These are phyloP conservation scores for Cherax quadricarinatus DNA, from an alignment of 1,140 invertebrate species.

Conservation along the genomic window DNA sequence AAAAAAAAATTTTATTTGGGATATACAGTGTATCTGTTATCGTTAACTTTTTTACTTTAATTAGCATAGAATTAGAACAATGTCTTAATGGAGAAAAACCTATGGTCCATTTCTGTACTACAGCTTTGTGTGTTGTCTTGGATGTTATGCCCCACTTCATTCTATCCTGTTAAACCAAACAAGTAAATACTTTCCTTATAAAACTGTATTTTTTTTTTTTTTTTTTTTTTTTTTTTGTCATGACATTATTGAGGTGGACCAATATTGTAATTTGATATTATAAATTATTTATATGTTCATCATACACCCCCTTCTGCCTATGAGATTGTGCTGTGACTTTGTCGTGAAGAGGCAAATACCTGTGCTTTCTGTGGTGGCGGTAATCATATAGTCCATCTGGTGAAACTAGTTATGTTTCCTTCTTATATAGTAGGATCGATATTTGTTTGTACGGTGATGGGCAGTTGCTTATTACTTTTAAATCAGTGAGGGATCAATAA, in stretches of 20 bases:
- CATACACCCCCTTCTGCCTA: constrained; percentile 8
- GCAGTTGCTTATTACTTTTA: not conserved
- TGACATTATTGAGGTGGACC: not conserved
- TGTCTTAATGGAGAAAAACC: not conserved
- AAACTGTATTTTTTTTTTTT: not conserved
- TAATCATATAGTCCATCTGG: constrained; percentile 42
- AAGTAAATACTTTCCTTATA: not conserved
- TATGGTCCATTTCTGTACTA: constrained; percentile 7
- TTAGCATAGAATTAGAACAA: not conserved
- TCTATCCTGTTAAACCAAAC: not conserved
- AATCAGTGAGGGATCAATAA: not conserved
- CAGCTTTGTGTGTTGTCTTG: constrained; percentile 41
- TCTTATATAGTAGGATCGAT: constrained; percentile 24
- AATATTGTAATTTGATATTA: not conserved
- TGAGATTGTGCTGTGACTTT: constrained; percentile 39
- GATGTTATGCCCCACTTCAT: constrained; percentile 20
- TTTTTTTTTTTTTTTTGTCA: not conserved
- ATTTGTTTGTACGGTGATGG: constrained; percentile 7
- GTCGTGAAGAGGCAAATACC: constrained; percentile 51
- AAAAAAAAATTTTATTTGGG: not conserved
- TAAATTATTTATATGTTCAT: constrained; percentile 21
- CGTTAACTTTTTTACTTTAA: not conserved
- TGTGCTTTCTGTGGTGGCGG: constrained; percentile 47
- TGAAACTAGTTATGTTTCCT: constrained; percentile 29
- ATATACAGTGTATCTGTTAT: not conserved